Conservation (phyloP, 1,140 invertebrate species). For the Octopus bimaculoides region DNA sequence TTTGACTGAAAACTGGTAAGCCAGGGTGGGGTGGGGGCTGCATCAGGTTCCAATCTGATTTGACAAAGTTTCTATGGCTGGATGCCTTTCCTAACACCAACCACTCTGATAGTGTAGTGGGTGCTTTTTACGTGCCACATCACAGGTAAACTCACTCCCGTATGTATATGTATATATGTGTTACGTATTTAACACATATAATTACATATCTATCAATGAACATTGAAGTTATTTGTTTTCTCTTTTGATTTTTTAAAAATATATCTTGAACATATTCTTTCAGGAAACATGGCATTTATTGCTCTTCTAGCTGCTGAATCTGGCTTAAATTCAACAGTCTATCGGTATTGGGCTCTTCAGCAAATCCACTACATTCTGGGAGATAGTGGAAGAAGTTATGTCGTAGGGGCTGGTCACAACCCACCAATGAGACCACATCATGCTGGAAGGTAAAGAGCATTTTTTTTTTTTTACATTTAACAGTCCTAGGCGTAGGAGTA, state of each 20-base stretch:
- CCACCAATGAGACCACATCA: constrained; percentile 59
- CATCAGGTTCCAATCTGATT: too few species aligned
- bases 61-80: too few species aligned
- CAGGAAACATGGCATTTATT: constrained; percentile 40
- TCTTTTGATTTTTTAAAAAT: neutral
- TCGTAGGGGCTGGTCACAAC: constrained; percentile 66
- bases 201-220: neutral
- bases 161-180: neutral
- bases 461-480: neutral
- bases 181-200: neutral
- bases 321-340: constrained; percentile 28
- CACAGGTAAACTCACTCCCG: neutral
- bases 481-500: too few species aligned
- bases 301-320: constrained; percentile 42
- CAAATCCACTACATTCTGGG: constrained; percentile 69
- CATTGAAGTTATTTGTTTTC: neutral
- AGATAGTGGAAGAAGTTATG: constrained; percentile 63
- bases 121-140: too few species aligned
- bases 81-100: too few species aligned
- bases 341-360: constrained; percentile 62
- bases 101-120: too few species aligned
- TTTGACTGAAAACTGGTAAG: too few species aligned
- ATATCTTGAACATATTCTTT: constrained; percentile 4
- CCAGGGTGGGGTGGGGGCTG: too few species aligned
- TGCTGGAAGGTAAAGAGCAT: neutral